Base-by-base conservation (phyloP, 2,113 vertebrate genomes). In the Mustelus asterias region DNA sequence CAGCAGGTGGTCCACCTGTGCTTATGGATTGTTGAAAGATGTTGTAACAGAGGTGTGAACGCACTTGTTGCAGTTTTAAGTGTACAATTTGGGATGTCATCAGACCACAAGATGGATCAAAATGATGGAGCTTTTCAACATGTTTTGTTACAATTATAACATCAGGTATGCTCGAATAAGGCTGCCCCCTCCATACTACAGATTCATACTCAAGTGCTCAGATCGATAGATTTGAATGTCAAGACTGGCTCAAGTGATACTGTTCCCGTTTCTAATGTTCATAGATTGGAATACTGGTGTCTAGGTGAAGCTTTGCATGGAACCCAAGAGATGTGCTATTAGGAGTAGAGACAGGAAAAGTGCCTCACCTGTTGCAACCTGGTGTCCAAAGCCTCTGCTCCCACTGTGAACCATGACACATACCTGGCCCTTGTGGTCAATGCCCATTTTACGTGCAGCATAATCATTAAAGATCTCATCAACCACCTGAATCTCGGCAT, bases 401-500 rank as follows among this genome's bases (percentile, higher is more conserved):
- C 99, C 99, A 20, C 99, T 99, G 98, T 99, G 99, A 97, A 99
- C 99, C 99, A 99, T 99, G 96, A 99, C 99, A 80, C 99, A 99
- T 97, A 99, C 98, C 96, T 99, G 99, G 0, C 99, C 99, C 96
- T 98, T 99, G 97, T 99, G 99, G 97, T 99, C 99, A 1, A 99
- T 99, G 97, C 99, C 99, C 99, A 99, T 99, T 96, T 99, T 99
- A 97, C 98, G 99, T 65, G 99, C 99, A 1, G 99, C 99, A 0
- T 99, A 99, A 24, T 99, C 98, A 0, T 99, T 98, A 96, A 98
- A 99, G 97, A 99, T 99, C 96, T 99, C 99, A 92, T 99, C 99
- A 96, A 99, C 99, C 83, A 99, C 99, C 97, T 99, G 99, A 97
- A 99, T 99, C 97, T 99, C 99, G 0, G 98, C 98, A 1, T 99